Conservation (phyloP, 2,888 invertebrate genomes). For the Mimumesa dahlbomi region DNA sequence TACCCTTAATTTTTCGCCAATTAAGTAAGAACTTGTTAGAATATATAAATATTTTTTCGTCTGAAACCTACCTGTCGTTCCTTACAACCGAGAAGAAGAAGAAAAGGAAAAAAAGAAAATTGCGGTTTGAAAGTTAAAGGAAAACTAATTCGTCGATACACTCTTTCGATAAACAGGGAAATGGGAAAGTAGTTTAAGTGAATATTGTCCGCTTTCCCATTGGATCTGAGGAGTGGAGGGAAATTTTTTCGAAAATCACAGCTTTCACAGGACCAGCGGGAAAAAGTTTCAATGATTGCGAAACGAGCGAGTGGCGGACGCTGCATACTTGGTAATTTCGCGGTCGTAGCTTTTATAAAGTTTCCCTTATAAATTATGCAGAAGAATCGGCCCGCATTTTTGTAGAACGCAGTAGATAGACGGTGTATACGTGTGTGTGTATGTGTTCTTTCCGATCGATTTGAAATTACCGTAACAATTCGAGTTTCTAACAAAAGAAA, state of each 20-base stretch:
- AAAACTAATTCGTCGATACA: too few relatives aligned
- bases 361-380: slow-evolving; percentile 44
- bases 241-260: neutral
- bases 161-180: too few relatives aligned
- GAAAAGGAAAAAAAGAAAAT: too few relatives aligned
- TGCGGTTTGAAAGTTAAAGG: too few relatives aligned
- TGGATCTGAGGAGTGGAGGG: neutral
- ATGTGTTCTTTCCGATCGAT: neutral
- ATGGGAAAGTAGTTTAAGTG: neutral
- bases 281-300: slow-evolving; percentile 40
- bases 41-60: too few relatives aligned
- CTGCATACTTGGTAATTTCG: slow-evolving; percentile 46
- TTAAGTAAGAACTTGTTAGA: too few relatives aligned
- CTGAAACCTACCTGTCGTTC: too few relatives aligned
- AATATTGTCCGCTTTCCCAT: neutral
- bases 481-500: too few relatives aligned
- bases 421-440: neutral
- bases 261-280: neutral
- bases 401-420: slow-evolving; percentile 1
- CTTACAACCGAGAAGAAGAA: too few relatives aligned
- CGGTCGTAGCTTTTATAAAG: slow-evolving; percentile 16
- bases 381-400: slow-evolving; percentile 33
- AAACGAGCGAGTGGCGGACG: slow-evolving; percentile 28
- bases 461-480: too few relatives aligned
- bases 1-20: too few relatives aligned